Conservation (phyloP, 2,888 invertebrate genomes). For the Idaea dimidiata region DNA sequence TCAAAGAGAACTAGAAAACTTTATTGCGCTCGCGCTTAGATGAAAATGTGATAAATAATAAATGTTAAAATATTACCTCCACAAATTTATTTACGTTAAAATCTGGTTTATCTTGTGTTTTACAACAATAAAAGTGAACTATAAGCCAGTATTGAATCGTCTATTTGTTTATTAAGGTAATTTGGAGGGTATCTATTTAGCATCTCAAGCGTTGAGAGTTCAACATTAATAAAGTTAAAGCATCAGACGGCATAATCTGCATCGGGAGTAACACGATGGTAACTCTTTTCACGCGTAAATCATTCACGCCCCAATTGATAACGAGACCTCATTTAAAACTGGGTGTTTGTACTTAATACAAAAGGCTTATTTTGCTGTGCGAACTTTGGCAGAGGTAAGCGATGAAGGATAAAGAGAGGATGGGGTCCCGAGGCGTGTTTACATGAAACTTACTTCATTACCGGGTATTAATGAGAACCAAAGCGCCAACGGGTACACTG, state of each 20-base stretch:
- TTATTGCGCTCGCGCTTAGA: slow-evolving; percentile 12
- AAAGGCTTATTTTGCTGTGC: slow-evolving; percentile 55
- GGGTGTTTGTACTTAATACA: slow-evolving; percentile 35
- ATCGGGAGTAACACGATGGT: slow-evolving; percentile 52
- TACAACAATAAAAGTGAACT: not conserved
- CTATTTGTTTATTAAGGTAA: slow-evolving; percentile 9
- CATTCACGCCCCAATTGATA: slow-evolving; percentile 50
- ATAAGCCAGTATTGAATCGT: slow-evolving; percentile 5
- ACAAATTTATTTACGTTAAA: slow-evolving; percentile 4
- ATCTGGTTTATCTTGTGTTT: not conserved
- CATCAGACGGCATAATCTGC: slow-evolving; percentile 60
- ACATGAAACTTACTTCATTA: slow-evolving; percentile 76
- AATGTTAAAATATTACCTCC: slow-evolving; percentile 8
- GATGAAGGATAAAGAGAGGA: slow-evolving; percentile 62
- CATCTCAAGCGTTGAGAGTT: slow-evolving; percentile 34
- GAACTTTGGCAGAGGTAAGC: slow-evolving; percentile 39
- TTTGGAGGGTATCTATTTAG: slow-evolving; percentile 27
- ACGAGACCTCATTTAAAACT: slow-evolving; percentile 33
- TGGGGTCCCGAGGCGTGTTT: slow-evolving; percentile 68
- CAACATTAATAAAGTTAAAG: slow-evolving; percentile 58
- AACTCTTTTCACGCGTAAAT: slow-evolving; percentile 60
- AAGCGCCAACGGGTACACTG: slow-evolving; percentile 52
- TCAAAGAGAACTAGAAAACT: slow-evolving; percentile 15
- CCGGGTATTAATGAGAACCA: slow-evolving; percentile 66
- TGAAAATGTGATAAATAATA: slow-evolving; percentile 15